These are phyloP conservation scores for Brotogeris chrysoptera DNA, from an alignment of 2,797 vertebrate species.

Conservation along the genomic window DNA sequence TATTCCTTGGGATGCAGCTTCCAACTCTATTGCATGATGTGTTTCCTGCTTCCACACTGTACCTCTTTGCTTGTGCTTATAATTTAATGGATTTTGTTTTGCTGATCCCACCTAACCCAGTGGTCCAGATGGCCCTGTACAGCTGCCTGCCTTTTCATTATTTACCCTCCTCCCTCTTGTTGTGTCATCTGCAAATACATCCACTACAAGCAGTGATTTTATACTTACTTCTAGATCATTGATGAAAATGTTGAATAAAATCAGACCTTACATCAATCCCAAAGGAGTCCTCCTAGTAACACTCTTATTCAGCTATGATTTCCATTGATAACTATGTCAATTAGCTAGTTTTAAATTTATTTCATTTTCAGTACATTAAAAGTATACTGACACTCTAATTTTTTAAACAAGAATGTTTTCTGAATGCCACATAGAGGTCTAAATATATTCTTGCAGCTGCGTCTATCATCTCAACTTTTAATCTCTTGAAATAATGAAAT, in stretches of 20 bases:
- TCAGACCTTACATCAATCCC: not conserved
- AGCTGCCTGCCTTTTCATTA: constrained; percentile 36
- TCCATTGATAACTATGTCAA: not conserved
- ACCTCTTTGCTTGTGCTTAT: not conserved
- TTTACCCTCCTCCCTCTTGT: not conserved
- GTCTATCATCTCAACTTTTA: not conserved
- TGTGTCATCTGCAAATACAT: constrained; percentile 2
- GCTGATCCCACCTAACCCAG: not conserved
- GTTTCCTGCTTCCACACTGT: not conserved
- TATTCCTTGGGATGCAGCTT: not conserved
- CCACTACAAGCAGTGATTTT: not conserved
- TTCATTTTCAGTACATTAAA: not conserved
- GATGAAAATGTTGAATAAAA: not conserved
- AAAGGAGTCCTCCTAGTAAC: not conserved
- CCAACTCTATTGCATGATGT: not conserved
- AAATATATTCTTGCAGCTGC: not conserved
- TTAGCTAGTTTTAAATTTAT: not conserved
- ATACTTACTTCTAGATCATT: not conserved
- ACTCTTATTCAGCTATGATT: not conserved
- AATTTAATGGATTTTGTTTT: not conserved
- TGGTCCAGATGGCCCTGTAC: constrained; percentile 15
- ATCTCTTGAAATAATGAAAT: not conserved
- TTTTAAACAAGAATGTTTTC: not conserved
- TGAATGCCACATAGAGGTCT: not conserved
- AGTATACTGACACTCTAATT: not conserved